Conservation (phyloP, 2,113 vertebrate species). For the Python bivittatus region DNA sequence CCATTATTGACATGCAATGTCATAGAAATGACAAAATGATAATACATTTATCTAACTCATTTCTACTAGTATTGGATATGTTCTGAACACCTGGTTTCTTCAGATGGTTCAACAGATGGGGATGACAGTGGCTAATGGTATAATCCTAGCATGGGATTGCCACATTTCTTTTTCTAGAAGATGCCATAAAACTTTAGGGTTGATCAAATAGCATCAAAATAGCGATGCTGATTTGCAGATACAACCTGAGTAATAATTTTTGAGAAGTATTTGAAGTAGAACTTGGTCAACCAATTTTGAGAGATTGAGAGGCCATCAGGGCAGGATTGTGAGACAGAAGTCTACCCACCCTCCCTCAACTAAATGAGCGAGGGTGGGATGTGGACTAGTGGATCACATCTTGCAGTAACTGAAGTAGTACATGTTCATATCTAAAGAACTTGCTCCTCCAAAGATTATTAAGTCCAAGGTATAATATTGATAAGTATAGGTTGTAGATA, state of each 20-base stretch:
- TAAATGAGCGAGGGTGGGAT: background rate
- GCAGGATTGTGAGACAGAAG: background rate
- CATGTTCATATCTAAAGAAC: background rate
- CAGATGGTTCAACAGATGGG: background rate
- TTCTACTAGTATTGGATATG: background rate
- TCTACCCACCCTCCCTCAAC: background rate
- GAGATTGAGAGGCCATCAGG: background rate
- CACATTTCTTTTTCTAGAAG: background rate
- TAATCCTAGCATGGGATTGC: background rate
- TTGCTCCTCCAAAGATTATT: background rate
- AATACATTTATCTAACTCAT: background rate
- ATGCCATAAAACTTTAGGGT: background rate
- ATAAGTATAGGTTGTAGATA: background rate
- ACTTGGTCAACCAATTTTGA: background rate
- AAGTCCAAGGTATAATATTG: background rate
- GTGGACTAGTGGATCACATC: background rate
- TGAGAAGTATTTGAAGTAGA: background rate
- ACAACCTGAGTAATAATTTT: conserved; percentile 9
- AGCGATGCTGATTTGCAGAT: background rate
- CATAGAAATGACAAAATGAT: background rate
- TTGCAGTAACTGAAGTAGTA: background rate
- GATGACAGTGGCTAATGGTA: background rate
- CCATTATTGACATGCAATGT: too few relatives aligned
- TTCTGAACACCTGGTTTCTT: background rate
- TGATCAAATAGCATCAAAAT: background rate